These are phyloP conservation scores for Cheilosia grossa DNA, from an alignment of 2,888 invertebrate genomes.

Conservation along the genomic window DNA sequence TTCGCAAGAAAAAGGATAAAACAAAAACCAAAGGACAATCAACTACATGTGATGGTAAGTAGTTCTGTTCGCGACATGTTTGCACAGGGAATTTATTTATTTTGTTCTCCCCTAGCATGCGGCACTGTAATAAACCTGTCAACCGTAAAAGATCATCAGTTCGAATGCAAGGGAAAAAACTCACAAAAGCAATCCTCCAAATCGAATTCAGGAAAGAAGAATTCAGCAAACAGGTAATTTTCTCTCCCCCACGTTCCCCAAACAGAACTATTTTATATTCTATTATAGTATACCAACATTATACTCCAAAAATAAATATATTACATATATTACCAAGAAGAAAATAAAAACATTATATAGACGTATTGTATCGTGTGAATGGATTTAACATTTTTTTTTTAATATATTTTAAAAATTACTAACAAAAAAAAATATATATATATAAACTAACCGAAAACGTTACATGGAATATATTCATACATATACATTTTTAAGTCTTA, in stretches of 20 bases:
- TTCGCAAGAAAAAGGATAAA: slow-evolving; percentile 93
- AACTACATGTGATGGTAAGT: slow-evolving; percentile 80
- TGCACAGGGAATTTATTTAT: not conserved
- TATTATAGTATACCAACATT: slow-evolving; percentile 36
- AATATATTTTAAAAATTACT: slow-evolving; percentile 5
- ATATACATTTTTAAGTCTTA: slow-evolving; percentile 29
- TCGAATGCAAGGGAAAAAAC: slow-evolving; percentile 87
- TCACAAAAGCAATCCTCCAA: slow-evolving; percentile 76
- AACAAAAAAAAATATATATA: slow-evolving; percentile 16
- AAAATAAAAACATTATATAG: slow-evolving; percentile 1
- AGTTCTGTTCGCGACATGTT: not conserved
- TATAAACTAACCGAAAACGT: slow-evolving; percentile 38
- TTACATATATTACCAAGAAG: slow-evolving; percentile 18
- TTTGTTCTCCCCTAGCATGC: slow-evolving; percentile 86
- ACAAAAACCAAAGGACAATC: slow-evolving; percentile 82
- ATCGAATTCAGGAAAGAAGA: slow-evolving; percentile 77
- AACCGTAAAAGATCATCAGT: slow-evolving; percentile 93
- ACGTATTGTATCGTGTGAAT: slow-evolving; percentile 65
- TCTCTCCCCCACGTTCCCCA: not conserved
- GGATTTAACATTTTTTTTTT: slow-evolving; percentile 30
- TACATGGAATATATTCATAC: slow-evolving; percentile 18
- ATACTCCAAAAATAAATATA: slow-evolving; percentile 47
- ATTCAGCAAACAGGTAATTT: slow-evolving; percentile 77
- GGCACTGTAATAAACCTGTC: slow-evolving; percentile 93
- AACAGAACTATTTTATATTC: not conserved